These are phyloP conservation scores for Leucoraja erinaceus DNA, from an alignment of 2,113 vertebrate genomes.

Conservation along the genomic window DNA sequence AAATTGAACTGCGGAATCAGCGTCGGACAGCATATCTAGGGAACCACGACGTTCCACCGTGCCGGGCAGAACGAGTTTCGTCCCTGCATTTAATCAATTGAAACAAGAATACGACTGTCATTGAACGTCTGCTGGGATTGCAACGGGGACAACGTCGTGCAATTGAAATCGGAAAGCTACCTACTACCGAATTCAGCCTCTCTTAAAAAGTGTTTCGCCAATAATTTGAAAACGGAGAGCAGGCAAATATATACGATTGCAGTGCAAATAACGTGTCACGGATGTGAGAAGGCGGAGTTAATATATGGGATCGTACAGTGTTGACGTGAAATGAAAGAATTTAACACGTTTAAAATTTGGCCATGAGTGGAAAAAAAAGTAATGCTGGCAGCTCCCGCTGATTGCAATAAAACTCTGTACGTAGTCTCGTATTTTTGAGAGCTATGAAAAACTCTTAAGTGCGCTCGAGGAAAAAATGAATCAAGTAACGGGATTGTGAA, in stretches of 20 bases:
- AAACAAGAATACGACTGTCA: neutral
- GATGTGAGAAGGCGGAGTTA: neutral
- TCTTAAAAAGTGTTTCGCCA: neutral
- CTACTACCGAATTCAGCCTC: neutral
- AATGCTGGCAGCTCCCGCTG: neutral
- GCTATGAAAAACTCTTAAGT: neutral
- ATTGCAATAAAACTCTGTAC: slow-evolving; percentile 9
- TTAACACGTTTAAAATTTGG: neutral
- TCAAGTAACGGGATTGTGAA: slow-evolving; percentile 16
- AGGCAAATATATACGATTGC: neutral
- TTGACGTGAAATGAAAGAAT: slow-evolving; percentile 12
- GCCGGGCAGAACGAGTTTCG: neutral
- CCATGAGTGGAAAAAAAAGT: slow-evolving; percentile 5
- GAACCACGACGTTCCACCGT: neutral
- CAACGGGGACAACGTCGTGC: neutral
- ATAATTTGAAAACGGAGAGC: neutral
- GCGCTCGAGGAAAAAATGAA: neutral
- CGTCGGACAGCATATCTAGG: neutral
- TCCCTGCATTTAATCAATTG: neutral
- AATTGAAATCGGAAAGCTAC: neutral
- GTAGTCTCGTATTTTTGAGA: neutral
- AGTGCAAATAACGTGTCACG: neutral
- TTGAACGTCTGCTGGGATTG: neutral
- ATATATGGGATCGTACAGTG: neutral
- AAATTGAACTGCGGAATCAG: neutral